Conservation (phyloP, 2,888 invertebrate genomes). For the Carterocephalus palaemon region DNA sequence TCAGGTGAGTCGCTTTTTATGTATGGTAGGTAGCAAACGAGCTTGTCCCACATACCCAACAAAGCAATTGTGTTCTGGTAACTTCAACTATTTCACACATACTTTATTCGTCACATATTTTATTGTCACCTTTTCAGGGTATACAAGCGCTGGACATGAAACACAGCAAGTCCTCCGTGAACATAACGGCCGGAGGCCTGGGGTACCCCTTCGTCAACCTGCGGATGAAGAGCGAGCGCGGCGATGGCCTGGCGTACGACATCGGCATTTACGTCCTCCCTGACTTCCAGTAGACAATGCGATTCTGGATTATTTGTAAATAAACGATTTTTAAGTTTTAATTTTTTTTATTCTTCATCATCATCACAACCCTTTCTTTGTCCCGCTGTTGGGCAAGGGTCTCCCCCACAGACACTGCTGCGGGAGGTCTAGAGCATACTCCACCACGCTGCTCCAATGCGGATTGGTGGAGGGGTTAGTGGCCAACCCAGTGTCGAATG, state of each 20-base stretch:
- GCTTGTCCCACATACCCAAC: background rate
- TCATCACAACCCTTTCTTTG: no score
- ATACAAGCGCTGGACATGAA: slow-evolving; percentile 60
- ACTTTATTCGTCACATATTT: background rate
- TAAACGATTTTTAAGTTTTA: background rate
- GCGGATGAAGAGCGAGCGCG: slow-evolving; percentile 63
- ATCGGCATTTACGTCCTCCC: slow-evolving; percentile 53
- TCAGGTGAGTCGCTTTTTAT: slow-evolving; percentile 30
- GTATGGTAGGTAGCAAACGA: background rate
- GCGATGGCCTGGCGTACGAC: slow-evolving; percentile 51
- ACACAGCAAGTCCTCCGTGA: slow-evolving; percentile 55
- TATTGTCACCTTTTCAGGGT: slow-evolving; percentile 47
- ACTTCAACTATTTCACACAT: background rate
- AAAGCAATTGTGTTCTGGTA: background rate
- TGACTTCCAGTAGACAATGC: slow-evolving; percentile 31
- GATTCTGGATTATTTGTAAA: background rate
- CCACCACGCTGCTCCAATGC: no score
- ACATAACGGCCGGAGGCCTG: slow-evolving; percentile 67
- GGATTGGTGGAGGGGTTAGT: no score
- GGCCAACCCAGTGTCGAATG: no score
- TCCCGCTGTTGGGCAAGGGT: no score
- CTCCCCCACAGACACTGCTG: no score
- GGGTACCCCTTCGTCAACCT: slow-evolving; percentile 61
- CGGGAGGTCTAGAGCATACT: no score
- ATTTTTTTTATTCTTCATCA: background rate